These are phyloP conservation scores for Eutolmus rufibarbis DNA, from an alignment of 2,888 invertebrate genomes.

Conservation along the genomic window DNA sequence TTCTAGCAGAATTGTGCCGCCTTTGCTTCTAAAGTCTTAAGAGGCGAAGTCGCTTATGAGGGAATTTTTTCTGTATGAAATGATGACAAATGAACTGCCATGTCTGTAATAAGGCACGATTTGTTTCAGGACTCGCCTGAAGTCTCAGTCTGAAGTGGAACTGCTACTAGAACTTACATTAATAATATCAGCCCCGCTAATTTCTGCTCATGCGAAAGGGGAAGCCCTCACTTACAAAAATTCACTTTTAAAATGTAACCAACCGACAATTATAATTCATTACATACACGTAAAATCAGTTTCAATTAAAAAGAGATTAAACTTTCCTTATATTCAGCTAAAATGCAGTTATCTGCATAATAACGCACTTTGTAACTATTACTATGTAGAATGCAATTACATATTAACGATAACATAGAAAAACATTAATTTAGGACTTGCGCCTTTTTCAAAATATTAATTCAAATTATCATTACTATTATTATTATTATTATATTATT, in stretches of 20 bases:
- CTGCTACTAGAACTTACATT: background rate
- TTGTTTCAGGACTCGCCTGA: background rate
- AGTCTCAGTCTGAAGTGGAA: background rate
- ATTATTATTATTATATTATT: too few species aligned
- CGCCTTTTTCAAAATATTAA: too few species aligned
- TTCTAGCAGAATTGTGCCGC: background rate
- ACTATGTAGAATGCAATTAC: too few species aligned
- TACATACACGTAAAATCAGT: too few species aligned
- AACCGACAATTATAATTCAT: background rate
- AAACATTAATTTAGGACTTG: too few species aligned
- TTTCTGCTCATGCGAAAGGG: background rate
- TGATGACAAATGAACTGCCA: conserved; percentile 23
- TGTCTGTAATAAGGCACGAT: background rate
- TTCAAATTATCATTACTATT: too few species aligned
- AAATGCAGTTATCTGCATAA: too few species aligned
- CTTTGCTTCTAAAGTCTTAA: background rate
- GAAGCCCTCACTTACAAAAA: background rate
- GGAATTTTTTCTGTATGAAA: background rate
- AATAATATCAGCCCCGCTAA: background rate
- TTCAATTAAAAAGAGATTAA: too few species aligned
- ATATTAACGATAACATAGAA: too few species aligned
- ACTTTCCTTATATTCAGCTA: too few species aligned
- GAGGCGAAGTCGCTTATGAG: background rate
- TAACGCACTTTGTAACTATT: too few species aligned
- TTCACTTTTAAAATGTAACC: background rate